Base-by-base conservation (phyloP, 2,888 invertebrate species). In the Zele albiditarsus region DNA sequence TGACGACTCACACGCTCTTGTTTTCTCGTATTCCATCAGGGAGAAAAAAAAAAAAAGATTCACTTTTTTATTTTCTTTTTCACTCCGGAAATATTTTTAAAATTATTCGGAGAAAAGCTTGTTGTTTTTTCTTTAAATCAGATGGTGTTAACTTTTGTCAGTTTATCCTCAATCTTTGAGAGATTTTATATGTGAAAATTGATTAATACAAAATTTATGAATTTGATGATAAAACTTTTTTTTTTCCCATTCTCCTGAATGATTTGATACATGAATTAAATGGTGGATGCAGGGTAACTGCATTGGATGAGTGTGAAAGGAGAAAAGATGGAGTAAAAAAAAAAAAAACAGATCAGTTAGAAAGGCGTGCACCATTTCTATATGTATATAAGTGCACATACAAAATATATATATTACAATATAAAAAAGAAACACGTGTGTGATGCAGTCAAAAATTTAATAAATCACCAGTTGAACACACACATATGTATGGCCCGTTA, bases 401-500 rank as follows among this genome's bases (percentile, higher is more conserved):
- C n/a, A n/a, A 4, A 0, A 12, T 20, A 23, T n/a, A n/a, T 53
- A 53, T 20, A 20, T 3, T 53, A 57, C 65, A 69, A 38, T 71
- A 69, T 53, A 81, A 77, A 71, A 74, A 74, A 72, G 70, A 73
- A 77, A 78, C 75, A 75, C 73, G 77, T 79, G 53, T 23, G 80
- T 79, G 79, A 77, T 74, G 76, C 73, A 70, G 74, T 68, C 78
- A 76, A 80, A 73, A 80, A 77, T 78, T 82, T 80, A 82, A 82
- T 84, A 82, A 82, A 82, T 82, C 81, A 80, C 79, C 33, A 76
- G 73, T 58, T 62, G 73, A 76, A 57, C 62, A 71, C 49, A 74
- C 66, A 66, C 75, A 75, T 72, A 74, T 66, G 73, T 49, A 68
- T 71, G 75, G 75, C 77, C 8, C 80, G 76, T 81, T 82, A 80